Base-by-base conservation (phyloP, 1,140 invertebrate genomes). In the Lepidostoma basale region DNA sequence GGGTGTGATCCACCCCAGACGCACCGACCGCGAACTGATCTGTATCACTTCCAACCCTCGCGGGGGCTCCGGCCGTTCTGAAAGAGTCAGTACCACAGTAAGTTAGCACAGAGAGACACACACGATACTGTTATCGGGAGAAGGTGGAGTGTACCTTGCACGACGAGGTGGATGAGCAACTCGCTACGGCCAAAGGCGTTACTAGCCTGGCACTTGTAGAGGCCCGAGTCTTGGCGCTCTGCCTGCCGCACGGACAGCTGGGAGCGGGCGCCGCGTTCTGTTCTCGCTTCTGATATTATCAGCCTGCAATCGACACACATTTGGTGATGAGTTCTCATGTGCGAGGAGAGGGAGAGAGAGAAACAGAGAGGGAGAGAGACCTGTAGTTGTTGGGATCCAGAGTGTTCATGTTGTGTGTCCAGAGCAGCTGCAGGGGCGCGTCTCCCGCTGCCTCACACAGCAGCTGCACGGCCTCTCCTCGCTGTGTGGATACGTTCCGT, bases 361-460 rank as follows among this genome's bases (percentile, higher is more conserved):
- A n/a, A n/a, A n/a, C n/a, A 39, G 22, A 56, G 39, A 49, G 18
- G 3, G 4, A 20, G 2, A 3, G 47, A 16, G 76, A 87, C 78
- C 86, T 85, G 74, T 88, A 89, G 75, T 86, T 86, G 71, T 85
- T 87, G 20, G 84, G 77, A 73, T 88, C 86, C 40, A 88, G 78
- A 39, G 85, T 80, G 62, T 86, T 84, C 69, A 83, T 85, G 74
- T 88, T 87, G 73, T 89, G 88, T 65, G 85, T 87, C 90, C 94
- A 96, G 2, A 88, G 82, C 12, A 96, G 88, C 49, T 89, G 88
- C 39, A 97, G 87, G 0, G 94, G 94, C 72, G 88, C 87, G 77
- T 97, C 94, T 0, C 95, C 95, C 65, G 92, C 88, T 0, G 93
- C 94, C 42, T 91, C 88, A 76, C 95, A 97, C 3, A 88, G 84